phyloP scores from a whole-genome alignment of 1,140 invertebrate genomes.

The Drosophila simulans region DNA sequence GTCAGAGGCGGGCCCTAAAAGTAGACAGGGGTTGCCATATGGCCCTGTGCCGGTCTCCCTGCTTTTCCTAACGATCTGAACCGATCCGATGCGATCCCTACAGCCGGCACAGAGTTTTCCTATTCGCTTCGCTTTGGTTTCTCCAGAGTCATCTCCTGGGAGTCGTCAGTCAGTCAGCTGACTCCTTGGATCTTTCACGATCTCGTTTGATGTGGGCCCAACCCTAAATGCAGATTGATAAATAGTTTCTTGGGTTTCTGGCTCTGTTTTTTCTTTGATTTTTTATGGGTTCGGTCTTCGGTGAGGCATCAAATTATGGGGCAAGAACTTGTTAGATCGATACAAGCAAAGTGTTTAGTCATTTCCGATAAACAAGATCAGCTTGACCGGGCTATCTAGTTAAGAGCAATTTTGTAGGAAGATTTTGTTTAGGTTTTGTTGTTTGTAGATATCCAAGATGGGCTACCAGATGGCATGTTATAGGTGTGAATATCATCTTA shows the following conservation, averaged over 20 bases:
- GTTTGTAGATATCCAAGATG: slow-evolving; percentile 27
- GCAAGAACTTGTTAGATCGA: slow-evolving; percentile 60
- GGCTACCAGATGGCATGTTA: slow-evolving; percentile 31
- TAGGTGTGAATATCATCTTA: slow-evolving; percentile 33
- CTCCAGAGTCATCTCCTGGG: slow-evolving; percentile 53
- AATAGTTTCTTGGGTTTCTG: slow-evolving; percentile 46
- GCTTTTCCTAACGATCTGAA: slow-evolving; percentile 16
- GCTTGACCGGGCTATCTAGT: slow-evolving; percentile 48
- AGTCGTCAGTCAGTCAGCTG: slow-evolving; percentile 55
- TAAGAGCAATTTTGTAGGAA: slow-evolving; percentile 25
- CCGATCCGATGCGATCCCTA: slow-evolving; percentile 12
- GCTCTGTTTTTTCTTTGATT: slow-evolving; percentile 44
- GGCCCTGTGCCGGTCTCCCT: slow-evolving; percentile 28
- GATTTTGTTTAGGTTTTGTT: slow-evolving; percentile 42
- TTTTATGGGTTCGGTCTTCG: slow-evolving; percentile 53
- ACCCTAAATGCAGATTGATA: slow-evolving; percentile 47
- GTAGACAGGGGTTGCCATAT: slow-evolving; percentile 54
- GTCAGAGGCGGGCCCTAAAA: slow-evolving; percentile 38
- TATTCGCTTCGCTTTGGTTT: slow-evolving; percentile 49
- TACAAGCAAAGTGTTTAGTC: slow-evolving; percentile 56
- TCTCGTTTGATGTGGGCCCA: slow-evolving; percentile 63
- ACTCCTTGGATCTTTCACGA: slow-evolving; percentile 67
- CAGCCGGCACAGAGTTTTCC: slow-evolving; percentile 70
- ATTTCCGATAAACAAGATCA: slow-evolving; percentile 59
- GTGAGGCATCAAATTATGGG: slow-evolving; percentile 56